Conservation (phyloP, 1,140 invertebrate genomes). For the Drosophila arizonae region DNA sequence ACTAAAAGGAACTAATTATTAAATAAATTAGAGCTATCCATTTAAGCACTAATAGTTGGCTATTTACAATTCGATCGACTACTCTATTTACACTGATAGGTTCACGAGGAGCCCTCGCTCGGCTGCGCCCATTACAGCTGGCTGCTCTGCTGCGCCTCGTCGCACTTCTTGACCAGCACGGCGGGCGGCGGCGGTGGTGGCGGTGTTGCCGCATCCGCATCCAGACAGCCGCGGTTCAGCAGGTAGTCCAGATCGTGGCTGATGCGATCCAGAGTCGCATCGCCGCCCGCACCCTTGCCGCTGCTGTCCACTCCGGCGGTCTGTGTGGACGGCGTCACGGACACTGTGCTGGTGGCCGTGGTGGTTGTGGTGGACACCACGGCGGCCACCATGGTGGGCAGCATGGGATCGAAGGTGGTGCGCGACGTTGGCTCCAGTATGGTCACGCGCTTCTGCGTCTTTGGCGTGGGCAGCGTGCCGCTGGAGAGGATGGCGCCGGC, state of each 20-base stretch:
- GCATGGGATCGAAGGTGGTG: constrained; percentile 73
- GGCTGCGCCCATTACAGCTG: constrained; percentile 17
- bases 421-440: constrained; percentile 77
- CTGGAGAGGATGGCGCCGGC: constrained; percentile 37
- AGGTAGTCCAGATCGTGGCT: constrained; percentile 90
- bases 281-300: constrained; percentile 9
- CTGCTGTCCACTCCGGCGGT: constrained; percentile 30
- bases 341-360: constrained; percentile 53
- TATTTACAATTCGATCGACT: background rate
- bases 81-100: constrained; percentile 41
- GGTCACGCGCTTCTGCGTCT: constrained; percentile 80
- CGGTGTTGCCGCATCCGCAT: constrained; percentile 32
- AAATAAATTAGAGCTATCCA: background rate
- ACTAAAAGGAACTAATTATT: background rate
- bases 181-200: constrained; percentile 45
- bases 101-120: background rate
- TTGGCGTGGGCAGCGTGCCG: constrained; percentile 69
- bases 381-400: constrained; percentile 75
- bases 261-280: constrained; percentile 88
- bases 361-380: constrained; percentile 60
- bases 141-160: constrained; percentile 41
- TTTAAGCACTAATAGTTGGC: background rate
- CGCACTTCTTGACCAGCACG: constrained; percentile 41
- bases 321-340: constrained; percentile 47
- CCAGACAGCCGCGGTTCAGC: constrained; percentile 83